Conservation (phyloP, 2,888 invertebrate species). For the Thyatira batis region DNA sequence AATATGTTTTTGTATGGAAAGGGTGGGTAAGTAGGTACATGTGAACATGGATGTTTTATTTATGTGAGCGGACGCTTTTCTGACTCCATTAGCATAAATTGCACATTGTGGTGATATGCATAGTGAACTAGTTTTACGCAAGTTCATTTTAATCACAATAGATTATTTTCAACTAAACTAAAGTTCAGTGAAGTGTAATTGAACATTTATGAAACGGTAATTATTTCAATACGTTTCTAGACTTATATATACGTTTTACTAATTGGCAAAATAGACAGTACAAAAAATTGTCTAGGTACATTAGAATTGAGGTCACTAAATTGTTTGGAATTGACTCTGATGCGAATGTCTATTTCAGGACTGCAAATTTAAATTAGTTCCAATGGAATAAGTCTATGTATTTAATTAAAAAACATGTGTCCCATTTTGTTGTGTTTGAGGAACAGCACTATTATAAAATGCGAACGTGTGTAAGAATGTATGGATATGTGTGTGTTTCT, state of each 20-base stretch:
- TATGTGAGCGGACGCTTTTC: slow-evolving; percentile 20
- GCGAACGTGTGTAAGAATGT: no score
- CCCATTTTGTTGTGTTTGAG: no score
- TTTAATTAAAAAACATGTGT: no score
- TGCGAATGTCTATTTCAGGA: no score
- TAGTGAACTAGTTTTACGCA: slow-evolving; percentile 7
- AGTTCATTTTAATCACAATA: not conserved
- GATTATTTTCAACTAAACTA: not conserved
- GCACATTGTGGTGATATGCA: slow-evolving; percentile 21
- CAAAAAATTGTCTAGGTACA: not conserved
- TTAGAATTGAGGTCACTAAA: not conserved
- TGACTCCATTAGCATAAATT: slow-evolving; percentile 30
- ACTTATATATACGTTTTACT: not conserved
- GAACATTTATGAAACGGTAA: no score
- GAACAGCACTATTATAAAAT: no score
- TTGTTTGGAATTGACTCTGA: not conserved
- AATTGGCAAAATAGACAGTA: no score
- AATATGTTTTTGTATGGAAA: not conserved
- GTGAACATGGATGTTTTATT: not conserved
- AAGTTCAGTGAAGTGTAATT: not conserved
- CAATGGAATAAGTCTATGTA: no score
- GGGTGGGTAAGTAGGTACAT: not conserved
- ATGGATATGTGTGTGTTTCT: no score
- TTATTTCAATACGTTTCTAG: not conserved
- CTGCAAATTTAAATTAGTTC: not conserved